phyloP scores from a whole-genome alignment of 2,888 invertebrate genomes.

The Protodeltote pygarga region DNA sequence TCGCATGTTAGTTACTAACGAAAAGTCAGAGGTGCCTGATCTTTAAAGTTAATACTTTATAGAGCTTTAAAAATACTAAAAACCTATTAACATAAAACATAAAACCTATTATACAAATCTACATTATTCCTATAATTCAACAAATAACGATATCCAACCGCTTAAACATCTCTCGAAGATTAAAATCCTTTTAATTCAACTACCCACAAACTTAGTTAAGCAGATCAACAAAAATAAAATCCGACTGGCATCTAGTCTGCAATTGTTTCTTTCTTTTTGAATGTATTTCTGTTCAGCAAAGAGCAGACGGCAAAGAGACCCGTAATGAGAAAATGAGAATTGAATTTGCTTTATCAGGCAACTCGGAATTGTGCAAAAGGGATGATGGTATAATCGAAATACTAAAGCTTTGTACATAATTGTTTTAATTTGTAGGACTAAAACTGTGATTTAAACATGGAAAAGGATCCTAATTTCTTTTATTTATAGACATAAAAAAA shows the following conservation, averaged over 20 bases:
- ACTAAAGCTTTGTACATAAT: slow-evolving; percentile 29
- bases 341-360: slow-evolving; percentile 74
- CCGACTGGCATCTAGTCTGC: slow-evolving; percentile 38
- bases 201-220: slow-evolving; percentile 42
- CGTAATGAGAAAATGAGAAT: slow-evolving; percentile 80
- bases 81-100: no score
- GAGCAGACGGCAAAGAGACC: slow-evolving; percentile 68
- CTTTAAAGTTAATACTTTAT: no score
- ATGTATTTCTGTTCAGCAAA: slow-evolving; percentile 68
- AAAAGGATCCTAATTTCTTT: no score
- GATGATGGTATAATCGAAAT: slow-evolving; percentile 50
- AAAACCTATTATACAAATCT: no score
- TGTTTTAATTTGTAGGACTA: slow-evolving; percentile 41
- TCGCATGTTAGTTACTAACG: no score
- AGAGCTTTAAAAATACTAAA: no score
- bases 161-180: background rate
- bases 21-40: no score
- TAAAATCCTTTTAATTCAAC: slow-evolving; percentile 8
- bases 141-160: background rate
- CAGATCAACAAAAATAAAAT: slow-evolving; percentile 52
- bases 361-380: slow-evolving; percentile 59
- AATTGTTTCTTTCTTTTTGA: slow-evolving; percentile 56
- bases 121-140: no score
- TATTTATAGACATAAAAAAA: no score
- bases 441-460: background rate